Percentiles rank a stretch among this genome's conserved stretches.
phyloP scores from a whole-genome alignment of 37 sponge, comb jelly and placozoan species.

The Cladorhizidae sp. region DNA sequence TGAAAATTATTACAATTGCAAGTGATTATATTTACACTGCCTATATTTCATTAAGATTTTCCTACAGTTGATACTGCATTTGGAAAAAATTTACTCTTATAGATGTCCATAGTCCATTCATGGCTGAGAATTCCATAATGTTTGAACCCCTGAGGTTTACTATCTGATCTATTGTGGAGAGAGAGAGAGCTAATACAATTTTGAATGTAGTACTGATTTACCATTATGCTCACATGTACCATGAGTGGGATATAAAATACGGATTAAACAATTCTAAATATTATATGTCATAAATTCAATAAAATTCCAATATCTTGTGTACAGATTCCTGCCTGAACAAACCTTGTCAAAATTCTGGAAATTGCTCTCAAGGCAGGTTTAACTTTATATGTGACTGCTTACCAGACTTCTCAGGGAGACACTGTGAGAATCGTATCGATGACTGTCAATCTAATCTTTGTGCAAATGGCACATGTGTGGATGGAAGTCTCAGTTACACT shows the following conservation, averaged over 20 bases:
- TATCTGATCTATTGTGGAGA: too few species aligned
- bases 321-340: constrained; percentile 33
- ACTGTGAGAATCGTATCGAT: constrained; percentile 60
- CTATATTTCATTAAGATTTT: too few species aligned
- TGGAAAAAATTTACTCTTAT: too few species aligned
- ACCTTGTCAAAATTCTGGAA: constrained; percentile 62
- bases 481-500: constrained; percentile 25
- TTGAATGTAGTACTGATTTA: too few species aligned
- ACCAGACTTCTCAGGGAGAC: constrained; percentile 60
- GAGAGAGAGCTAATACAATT: too few species aligned
- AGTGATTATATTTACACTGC: too few species aligned
- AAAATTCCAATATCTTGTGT: background rate
- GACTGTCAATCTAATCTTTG: constrained; percentile 64
- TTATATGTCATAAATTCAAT: background rate
- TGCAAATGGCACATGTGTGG: constrained; percentile 52
- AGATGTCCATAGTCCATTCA: too few species aligned
- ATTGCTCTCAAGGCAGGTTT: constrained; percentile 29
- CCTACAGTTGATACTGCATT: too few species aligned
- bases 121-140: too few species aligned
- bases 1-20: too few species aligned
- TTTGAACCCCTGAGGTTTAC: too few species aligned
- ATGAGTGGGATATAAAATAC: too few species aligned
- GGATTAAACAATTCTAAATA: background rate
- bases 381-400: constrained; percentile 60
- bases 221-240: constrained; percentile 1